Percentiles rank a stretch among this genome's conserved stretches.
Evolutionary conservation across 92 coral and sea anemone species (phyloP).

Genomic region (Siderastrea radians): DNA sequence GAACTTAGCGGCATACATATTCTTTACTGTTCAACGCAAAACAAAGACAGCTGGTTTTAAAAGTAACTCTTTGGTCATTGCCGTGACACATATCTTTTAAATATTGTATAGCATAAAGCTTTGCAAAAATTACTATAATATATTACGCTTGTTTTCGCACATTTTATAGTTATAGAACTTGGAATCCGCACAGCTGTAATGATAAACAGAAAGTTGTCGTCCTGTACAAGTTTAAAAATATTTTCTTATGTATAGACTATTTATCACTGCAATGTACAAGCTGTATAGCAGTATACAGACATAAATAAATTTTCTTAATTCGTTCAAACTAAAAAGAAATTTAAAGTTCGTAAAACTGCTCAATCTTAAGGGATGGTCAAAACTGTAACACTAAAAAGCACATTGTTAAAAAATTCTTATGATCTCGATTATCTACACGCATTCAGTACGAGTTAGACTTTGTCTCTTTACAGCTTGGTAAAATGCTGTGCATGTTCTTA

Average conservation of each 20-base stretch:
- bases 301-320: neutral
- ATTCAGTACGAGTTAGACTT: too few relatives aligned
- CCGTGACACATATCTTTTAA: neutral
- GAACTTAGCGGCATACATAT: neutral
- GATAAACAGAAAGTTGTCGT: neutral
- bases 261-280: neutral
- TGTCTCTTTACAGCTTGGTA: too few relatives aligned
- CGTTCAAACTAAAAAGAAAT: neutral
- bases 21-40: neutral
- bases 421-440: too few relatives aligned
- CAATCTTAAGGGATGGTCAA: neutral
- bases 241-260: neutral
- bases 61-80: neutral
- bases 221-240: conserved; percentile 18
- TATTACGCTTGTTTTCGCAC: conserved; percentile 14
- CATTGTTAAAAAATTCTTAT: too few relatives aligned
- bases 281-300: neutral
- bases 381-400: too few relatives aligned
- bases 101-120: conserved; percentile 7
- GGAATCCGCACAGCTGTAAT: neutral
- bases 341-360: neutral
- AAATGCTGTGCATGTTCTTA: too few relatives aligned
- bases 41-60: neutral
- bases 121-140: neutral
- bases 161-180: neutral